Evolutionary conservation across 2,113 vertebrate genomes (phyloP).

Genomic region (Lampris incognitus): DNA sequence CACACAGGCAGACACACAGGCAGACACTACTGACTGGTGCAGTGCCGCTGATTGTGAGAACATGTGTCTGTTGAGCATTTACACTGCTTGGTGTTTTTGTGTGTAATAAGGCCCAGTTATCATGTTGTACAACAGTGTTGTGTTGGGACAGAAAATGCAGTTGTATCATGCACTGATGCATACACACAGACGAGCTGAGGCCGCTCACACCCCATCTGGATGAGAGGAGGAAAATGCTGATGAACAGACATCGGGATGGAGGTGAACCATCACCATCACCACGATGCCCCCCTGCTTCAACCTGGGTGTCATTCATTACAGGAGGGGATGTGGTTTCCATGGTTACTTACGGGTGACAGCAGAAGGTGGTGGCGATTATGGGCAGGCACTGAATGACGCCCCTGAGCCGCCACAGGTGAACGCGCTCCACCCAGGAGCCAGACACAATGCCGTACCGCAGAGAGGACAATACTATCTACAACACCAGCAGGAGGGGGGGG

Average conservation of each 20-base stretch:
- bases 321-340: conserved; percentile 23
- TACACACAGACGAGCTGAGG: too few species aligned
- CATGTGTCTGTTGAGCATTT: too few species aligned
- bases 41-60: too few species aligned
- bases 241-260: too few species aligned
- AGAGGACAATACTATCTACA: conserved; percentile 82
- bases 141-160: too few species aligned
- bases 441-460: conserved; percentile 83
- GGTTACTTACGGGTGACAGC: conserved; percentile 89
- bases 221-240: background rate
- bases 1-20: too few species aligned
- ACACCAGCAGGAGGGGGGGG: conserved; percentile 59
- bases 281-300: conserved; percentile 34
- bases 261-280: conserved; percentile 13
- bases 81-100: too few species aligned
- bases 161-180: too few species aligned
- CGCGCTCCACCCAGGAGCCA: conserved; percentile 78
- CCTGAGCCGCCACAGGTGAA: conserved; percentile 84
- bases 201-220: too few species aligned
- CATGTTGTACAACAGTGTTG: too few species aligned
- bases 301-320: conserved; percentile 28
- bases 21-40: too few species aligned
- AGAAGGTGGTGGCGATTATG: conserved; percentile 88
- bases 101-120: too few species aligned
- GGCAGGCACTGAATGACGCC: conserved; percentile 86